These are phyloP conservation scores for Abramis brama DNA, from an alignment of 2,113 vertebrate genomes.

Conservation along the genomic window DNA sequence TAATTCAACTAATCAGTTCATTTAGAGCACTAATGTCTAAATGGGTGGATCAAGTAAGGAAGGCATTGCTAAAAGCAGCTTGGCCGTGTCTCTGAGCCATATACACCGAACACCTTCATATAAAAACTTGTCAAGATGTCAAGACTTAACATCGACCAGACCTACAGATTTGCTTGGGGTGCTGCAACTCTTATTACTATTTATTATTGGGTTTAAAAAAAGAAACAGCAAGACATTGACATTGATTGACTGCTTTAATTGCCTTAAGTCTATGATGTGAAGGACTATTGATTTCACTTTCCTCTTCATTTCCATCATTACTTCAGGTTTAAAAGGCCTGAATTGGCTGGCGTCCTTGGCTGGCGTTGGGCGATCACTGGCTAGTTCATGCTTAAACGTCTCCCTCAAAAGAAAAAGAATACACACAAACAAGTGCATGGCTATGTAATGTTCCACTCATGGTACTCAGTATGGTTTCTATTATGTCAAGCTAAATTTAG, in stretches of 20 bases:
- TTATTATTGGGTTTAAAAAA: slow-evolving; percentile 14
- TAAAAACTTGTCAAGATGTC: neutral
- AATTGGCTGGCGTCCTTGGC: neutral
- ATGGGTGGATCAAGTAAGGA: neutral
- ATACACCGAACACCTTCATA: neutral
- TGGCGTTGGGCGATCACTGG: neutral
- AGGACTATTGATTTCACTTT: slow-evolving; percentile 29
- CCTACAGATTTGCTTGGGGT: neutral
- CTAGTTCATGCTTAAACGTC: neutral
- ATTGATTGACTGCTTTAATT: neutral
- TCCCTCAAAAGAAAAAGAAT: neutral
- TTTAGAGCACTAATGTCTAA: neutral
- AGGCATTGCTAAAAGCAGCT: neutral
- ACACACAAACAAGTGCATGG: neutral
- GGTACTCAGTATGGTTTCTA: neutral
- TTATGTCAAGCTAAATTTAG: neutral
- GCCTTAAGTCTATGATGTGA: neutral
- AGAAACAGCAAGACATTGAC: slow-evolving; percentile 6
- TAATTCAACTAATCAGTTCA: neutral
- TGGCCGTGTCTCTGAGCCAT: neutral
- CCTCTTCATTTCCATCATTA: neutral
- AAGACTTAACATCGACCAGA: neutral
- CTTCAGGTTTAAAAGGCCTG: neutral
- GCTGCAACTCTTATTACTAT: neutral
- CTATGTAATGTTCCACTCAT: neutral